phyloP scores from a whole-genome alignment of 2,113 vertebrate species.

The Sinocyclocheilus anshuiensis region DNA sequence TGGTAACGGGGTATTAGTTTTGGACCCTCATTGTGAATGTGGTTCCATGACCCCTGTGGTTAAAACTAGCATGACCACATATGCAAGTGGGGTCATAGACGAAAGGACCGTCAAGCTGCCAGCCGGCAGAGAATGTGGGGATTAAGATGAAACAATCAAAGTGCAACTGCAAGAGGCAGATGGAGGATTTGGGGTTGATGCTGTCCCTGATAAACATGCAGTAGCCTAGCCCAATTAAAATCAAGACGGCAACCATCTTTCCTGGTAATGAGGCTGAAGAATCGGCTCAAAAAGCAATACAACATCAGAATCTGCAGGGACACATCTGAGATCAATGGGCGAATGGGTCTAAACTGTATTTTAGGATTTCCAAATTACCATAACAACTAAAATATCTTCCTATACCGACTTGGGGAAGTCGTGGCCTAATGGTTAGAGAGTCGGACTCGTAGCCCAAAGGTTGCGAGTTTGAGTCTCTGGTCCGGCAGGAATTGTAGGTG shows the following conservation, averaged over 20 bases:
- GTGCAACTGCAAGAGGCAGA: conserved; percentile 52
- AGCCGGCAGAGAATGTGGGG: conserved; percentile 50
- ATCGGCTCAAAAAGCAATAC: neutral
- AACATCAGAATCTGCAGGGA: neutral
- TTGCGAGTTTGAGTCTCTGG: too few species aligned
- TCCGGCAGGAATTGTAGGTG: too few species aligned
- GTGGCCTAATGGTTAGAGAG: too few species aligned
- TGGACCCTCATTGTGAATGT: neutral
- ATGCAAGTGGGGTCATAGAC: conserved; percentile 16
- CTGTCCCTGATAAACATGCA: conserved; percentile 56
- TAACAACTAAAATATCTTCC: neutral
- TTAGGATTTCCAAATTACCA: neutral
- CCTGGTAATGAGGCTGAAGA: conserved; percentile 55
- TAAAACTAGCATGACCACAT: conserved; percentile 45
- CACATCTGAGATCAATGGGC: neutral
- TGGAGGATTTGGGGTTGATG: conserved; percentile 51
- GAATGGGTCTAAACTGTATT: neutral
- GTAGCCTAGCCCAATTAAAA: conserved; percentile 66
- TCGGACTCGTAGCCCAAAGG: too few species aligned
- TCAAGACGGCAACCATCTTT: conserved; percentile 60
- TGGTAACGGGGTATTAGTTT: too few species aligned
- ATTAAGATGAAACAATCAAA: conserved; percentile 70
- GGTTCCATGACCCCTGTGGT: conserved; percentile 5
- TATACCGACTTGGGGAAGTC: too few species aligned
- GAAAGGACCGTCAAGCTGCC: conserved; percentile 21